Percentiles rank a stretch among this genome's conserved stretches.
Conservation (phyloP, 2,888 invertebrate species). For the Hydrotaea diabolus region DNA sequence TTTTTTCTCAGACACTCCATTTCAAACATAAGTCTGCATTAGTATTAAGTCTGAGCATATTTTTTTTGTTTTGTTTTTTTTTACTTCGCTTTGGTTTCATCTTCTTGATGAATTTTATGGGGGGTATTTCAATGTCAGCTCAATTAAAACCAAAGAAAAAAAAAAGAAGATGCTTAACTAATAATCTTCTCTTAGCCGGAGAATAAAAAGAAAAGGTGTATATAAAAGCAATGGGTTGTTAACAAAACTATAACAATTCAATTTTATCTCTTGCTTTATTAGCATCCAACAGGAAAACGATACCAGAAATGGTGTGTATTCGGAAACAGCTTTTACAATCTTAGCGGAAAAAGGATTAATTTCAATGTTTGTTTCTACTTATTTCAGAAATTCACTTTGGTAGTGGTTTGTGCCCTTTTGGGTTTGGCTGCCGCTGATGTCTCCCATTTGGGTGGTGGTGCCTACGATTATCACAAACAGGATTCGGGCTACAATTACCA, state of each 20-base stretch:
- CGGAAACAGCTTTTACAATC: not conserved
- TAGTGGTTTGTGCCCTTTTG: slow-evolving; percentile 57
- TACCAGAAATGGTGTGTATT: slow-evolving; percentile 46
- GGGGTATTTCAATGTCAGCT: slow-evolving; percentile 48
- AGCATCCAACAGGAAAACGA: slow-evolving; percentile 18
- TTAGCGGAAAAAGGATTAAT: not conserved
- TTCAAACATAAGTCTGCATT: slow-evolving; percentile 13
- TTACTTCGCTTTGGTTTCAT: slow-evolving; percentile 1
- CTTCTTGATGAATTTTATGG: slow-evolving; percentile 11
- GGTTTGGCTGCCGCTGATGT: slow-evolving; percentile 69
- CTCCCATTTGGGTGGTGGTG: slow-evolving; percentile 53
- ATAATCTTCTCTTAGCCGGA: not conserved
- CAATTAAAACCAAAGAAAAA: slow-evolving; percentile 56
- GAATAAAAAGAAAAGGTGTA: slow-evolving; percentile 43
- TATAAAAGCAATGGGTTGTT: slow-evolving; percentile 48
- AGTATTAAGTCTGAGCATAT: not conserved
- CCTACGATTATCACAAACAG: slow-evolving; percentile 47
- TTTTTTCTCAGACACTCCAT: not conserved
- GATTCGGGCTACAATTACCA: slow-evolving; percentile 42
- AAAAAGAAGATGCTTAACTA: slow-evolving; percentile 45
- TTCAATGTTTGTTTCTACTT: not conserved
- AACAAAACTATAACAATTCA: slow-evolving; percentile 45
- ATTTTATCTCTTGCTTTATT: slow-evolving; percentile 23
- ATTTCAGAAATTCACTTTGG: slow-evolving; percentile 64
- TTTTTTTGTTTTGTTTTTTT: slow-evolving; percentile 17